These are phyloP conservation scores for Pangasianodon gigas DNA, from an alignment of 2,113 vertebrate genomes.

Conservation along the genomic window DNA sequence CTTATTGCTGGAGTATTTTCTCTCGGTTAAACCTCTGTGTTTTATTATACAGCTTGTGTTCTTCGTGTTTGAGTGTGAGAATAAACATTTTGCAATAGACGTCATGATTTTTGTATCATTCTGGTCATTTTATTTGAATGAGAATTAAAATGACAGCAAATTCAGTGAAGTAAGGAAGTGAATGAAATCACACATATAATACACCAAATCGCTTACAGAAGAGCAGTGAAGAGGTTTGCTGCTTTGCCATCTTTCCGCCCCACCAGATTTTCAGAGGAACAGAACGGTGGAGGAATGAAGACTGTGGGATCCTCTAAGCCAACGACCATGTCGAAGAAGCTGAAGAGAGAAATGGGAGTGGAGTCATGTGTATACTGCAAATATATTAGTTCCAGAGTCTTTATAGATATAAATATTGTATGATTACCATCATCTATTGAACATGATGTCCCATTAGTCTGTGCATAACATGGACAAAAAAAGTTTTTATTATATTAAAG, in stretches of 20 bases:
- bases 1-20: conserved; percentile 16
- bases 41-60: conserved; percentile 42
- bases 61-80: conserved; percentile 33
- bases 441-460: not conserved
- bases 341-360: conserved; percentile 5
- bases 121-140: conserved; percentile 19
- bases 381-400: not conserved
- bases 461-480: not conserved
- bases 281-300: conserved; percentile 57
- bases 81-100: conserved; percentile 37
- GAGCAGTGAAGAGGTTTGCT: conserved; percentile 36
- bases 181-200: not conserved
- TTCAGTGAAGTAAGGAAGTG: not conserved
- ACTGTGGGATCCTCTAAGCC: conserved; percentile 51
- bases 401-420: not conserved
- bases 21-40: conserved; percentile 8
- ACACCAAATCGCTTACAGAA: conserved; percentile 18
- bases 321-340: conserved; percentile 54
- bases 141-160: not conserved
- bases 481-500: not conserved
- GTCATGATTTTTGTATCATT: not conserved
- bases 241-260: not conserved
- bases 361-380: not conserved
- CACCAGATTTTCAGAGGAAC: conserved; percentile 34
- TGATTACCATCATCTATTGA: not conserved